These are phyloP conservation scores for Tragelaphus eurycerus DNA, from an alignment of 2,797 vertebrate genomes.

Conservation along the genomic window DNA sequence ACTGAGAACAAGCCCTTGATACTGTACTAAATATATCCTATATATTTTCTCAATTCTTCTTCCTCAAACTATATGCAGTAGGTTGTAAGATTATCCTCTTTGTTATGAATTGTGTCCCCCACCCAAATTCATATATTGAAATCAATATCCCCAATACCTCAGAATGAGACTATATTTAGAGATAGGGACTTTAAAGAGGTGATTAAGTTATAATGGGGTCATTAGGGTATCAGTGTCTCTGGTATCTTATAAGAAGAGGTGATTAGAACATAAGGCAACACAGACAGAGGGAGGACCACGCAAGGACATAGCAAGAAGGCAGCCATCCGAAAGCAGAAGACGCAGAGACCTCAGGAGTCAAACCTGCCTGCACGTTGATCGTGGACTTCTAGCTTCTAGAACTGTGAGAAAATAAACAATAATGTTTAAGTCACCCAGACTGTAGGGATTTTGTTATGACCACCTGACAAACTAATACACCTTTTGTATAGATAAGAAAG, in stretches of 20 bases:
- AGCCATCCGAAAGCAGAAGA: not conserved
- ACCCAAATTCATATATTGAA: not conserved
- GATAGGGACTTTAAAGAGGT: not conserved
- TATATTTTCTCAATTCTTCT: conserved; percentile 2
- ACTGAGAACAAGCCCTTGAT: not conserved
- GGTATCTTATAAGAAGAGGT: not conserved
- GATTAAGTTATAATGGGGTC: not conserved
- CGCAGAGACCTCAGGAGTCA: not conserved
- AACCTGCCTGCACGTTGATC: too few species aligned
- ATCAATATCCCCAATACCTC: not conserved
- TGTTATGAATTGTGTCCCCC: not conserved
- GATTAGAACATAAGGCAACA: not conserved
- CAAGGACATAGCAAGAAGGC: not conserved
- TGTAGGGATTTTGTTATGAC: not conserved
- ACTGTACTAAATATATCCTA: not conserved
- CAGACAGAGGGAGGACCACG: not conserved
- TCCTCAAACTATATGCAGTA: not conserved
- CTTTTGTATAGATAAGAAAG: not conserved
- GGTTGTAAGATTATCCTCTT: not conserved
- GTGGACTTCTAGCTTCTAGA: not conserved
- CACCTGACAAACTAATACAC: not conserved
- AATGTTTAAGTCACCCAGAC: not conserved
- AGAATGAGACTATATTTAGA: not conserved
- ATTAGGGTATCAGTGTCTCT: not conserved
- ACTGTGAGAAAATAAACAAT: not conserved